Base-by-base conservation (phyloP, 2,888 invertebrate species). In the Cataglyphis albicans region DNA sequence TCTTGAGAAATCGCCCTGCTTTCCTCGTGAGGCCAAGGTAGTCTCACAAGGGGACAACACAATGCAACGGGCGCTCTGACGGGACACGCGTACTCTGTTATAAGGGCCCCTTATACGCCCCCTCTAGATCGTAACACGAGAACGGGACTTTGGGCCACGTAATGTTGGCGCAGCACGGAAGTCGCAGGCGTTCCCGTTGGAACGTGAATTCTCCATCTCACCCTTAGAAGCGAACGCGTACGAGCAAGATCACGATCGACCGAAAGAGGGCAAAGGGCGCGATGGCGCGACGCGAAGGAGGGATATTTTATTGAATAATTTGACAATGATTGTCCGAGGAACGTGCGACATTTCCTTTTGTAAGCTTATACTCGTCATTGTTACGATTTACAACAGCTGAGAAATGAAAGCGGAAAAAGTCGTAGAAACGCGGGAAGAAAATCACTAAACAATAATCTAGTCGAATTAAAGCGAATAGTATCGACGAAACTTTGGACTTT, bases 121-220 rank as follows among this genome's bases (percentile, higher is more conserved):
- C 80, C 68, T 84, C 68, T 32, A 84, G 68, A 84, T 85, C 84
- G 86, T 87, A 87, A 89, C 83, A 87, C 78, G 89, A 89, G 86
- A 87, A 89, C 86, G 82, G 89, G 87, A 89, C 89, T 89, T 89
- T 87, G 87, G 87, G 87, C 87, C 87, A 86, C 83, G 85, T 88
- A 89, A 89, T 84, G 85, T 86, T 82, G 85, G 84, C 86, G 87
- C 76, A 74, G 88, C 89, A 82, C 80, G 86, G 85, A 89, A 89
- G 82, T 89, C 83, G 68, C 85, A 88, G 75, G 73, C 80, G 80
- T 82, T 87, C 82, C 83, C 57, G 52, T 63, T 85, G 88, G 82
- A 87, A 87, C 87, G 82, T 70, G 83, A 86, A 86, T 80, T 89
- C 12, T 82, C 57, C 81, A 72, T 73, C 68, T 70, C 72, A 57